These are phyloP conservation scores for Scartelaos histophorus DNA, from an alignment of 2,113 vertebrate species.

Conservation along the genomic window DNA sequence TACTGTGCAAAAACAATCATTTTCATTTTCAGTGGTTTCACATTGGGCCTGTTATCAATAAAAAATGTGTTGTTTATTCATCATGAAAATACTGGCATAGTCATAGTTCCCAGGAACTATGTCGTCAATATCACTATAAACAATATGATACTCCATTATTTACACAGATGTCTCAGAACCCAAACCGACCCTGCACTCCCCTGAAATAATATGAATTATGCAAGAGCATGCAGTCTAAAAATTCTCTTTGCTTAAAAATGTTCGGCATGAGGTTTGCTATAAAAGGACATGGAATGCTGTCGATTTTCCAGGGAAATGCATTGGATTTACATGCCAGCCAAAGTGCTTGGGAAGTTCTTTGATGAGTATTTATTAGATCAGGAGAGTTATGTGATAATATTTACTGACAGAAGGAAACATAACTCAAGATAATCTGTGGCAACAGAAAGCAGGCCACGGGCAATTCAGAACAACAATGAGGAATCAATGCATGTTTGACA, in stretches of 20 bases:
- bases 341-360: constrained; percentile 44
- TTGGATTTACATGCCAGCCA: constrained; percentile 26
- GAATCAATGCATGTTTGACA: background rate
- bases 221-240: constrained; percentile 39
- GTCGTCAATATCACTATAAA: constrained; percentile 4
- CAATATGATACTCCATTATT: constrained; percentile 33
- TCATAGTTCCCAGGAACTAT: constrained; percentile 6
- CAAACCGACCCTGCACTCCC: constrained; percentile 50
- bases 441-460: constrained; percentile 1
- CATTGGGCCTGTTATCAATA: background rate
- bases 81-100: background rate
- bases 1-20: too few relatives aligned
- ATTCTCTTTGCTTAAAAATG: constrained; percentile 38
- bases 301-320: constrained; percentile 38
- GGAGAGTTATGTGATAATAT: constrained; percentile 30
- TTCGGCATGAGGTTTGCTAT: constrained; percentile 46
- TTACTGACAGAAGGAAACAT: constrained; percentile 28
- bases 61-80: background rate
- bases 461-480: constrained; percentile 9
- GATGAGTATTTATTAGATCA: constrained; percentile 40
- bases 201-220: constrained; percentile 53
- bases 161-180: constrained; percentile 56
- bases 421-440: constrained; percentile 18
- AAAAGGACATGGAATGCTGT: constrained; percentile 64
- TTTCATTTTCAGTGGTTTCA: background rate